Conservation (phyloP, 2,113 vertebrate species). For the Glareola pratincola region DNA sequence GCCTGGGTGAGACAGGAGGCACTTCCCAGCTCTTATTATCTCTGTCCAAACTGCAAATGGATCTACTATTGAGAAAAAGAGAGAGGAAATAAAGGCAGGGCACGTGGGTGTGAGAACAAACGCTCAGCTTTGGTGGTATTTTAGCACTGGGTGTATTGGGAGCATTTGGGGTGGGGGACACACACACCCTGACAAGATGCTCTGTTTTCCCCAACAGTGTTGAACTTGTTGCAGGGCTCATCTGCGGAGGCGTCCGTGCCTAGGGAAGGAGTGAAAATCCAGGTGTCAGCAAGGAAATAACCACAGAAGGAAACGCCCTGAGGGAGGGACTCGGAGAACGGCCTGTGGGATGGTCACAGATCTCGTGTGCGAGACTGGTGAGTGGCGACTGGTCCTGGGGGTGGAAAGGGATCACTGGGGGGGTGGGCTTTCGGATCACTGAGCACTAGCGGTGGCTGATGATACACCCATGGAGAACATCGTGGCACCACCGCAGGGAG, state of each 20-base stretch:
- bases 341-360: accelerated
- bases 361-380: background rate
- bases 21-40: background rate
- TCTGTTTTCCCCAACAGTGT: background rate
- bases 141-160: background rate
- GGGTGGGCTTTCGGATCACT: background rate
- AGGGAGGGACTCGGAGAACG: background rate
- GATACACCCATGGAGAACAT: background rate
- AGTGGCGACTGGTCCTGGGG: background rate
- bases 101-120: background rate
- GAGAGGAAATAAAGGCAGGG: background rate
- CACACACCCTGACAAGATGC: background rate
- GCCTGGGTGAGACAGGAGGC: background rate
- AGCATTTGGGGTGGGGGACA: background rate
- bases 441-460: background rate
- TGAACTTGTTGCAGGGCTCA: accelerated
- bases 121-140: background rate
- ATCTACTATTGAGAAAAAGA: background rate
- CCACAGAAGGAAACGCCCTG: background rate
- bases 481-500: background rate
- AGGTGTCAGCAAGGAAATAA: background rate
- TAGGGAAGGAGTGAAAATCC: background rate
- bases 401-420: background rate
- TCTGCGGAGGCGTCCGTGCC: background rate
- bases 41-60: background rate